Percentiles rank a stretch among this genome's conserved stretches.
These are phyloP conservation scores for Rostratula benghalensis DNA, from an alignment of 2,113 vertebrate species.

Conservation along the genomic window DNA sequence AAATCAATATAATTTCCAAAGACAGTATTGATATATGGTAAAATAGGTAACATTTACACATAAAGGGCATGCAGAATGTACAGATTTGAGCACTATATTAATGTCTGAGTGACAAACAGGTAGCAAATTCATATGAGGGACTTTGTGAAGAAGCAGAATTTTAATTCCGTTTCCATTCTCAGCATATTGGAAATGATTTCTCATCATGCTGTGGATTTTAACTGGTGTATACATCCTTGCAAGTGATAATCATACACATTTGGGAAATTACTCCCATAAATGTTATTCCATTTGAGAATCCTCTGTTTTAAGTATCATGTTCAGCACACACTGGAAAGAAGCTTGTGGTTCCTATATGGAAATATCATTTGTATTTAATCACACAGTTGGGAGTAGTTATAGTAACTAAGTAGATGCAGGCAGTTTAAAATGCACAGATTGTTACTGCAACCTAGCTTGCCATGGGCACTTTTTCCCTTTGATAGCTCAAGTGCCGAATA, in stretches of 20 bases:
- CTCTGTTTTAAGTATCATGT: slow-evolving; percentile 32
- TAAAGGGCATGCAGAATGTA: neutral
- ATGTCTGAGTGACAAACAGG: neutral
- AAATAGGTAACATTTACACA: neutral
- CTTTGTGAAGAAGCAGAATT: neutral
- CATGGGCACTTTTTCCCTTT: slow-evolving; percentile 41
- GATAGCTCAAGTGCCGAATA: slow-evolving; percentile 42
- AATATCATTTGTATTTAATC: slow-evolving; percentile 64
- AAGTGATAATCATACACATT: neutral
- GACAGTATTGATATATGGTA: neutral
- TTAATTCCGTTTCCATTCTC: neutral
- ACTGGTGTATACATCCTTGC: neutral
- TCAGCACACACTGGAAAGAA: slow-evolving; percentile 24
- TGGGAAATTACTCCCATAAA: slow-evolving; percentile 38
- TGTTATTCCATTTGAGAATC: slow-evolving; percentile 32
- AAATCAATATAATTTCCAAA: neutral
- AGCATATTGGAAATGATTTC: slow-evolving; percentile 19
- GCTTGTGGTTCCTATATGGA: slow-evolving; percentile 43
- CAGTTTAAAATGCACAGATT: slow-evolving; percentile 67
- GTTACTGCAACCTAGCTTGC: slow-evolving; percentile 63
- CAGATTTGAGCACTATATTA: neutral
- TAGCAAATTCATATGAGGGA: neutral
- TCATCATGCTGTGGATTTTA: neutral
- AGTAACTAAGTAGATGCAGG: slow-evolving; percentile 61
- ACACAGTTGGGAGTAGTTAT: slow-evolving; percentile 35